Base-by-base conservation (phyloP, 2,888 invertebrate genomes). In the Margaritifera margaritifera region DNA sequence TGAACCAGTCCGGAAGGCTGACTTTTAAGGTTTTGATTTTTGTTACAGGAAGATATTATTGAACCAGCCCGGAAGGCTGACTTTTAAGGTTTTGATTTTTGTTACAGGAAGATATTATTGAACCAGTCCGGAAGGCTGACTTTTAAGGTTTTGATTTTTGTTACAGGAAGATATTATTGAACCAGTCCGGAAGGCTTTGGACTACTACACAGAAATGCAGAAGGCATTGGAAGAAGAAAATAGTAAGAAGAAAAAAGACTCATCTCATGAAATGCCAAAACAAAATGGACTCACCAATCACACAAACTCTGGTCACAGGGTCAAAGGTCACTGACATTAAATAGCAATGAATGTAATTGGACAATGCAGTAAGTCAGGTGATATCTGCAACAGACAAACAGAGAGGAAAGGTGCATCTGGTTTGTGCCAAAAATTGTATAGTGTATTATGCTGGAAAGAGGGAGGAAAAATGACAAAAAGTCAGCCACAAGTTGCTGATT, bases 181-280 rank as follows among this genome's bases (percentile, higher is more conserved):
- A 62, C 89, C 88, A 18, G 86, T 89, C 15, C 71, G 86, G 56
- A 77, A 80, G 61, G 87, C 87, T 2, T 75, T 89, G 55, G 83
- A 87, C 22, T 89, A 88, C 75, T 89, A 88, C 80, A 82, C 83
- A 64, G 84, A 87, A 51, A 86, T 87, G 87, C 86, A 87, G 72
- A 81, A 82, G 31, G 85, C 86, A 1, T 62, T 85, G 22, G 87
- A 87, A 60, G 86, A 87, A 69, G 86, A 85, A 57, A 82, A 81
- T 61, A 80, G 82, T 67, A 81, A 82, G 63, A 85, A 84, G 65
- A 79, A 79, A 42, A 69, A 70, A 52, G 69, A 71, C 8, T 51
- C 64, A 51, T 52, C 73, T 24, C 72, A 63, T 59, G 71, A 75
- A 51, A 69, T 71, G 57, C 62, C 71, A 50, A 79, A 80, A 68